phyloP scores from a whole-genome alignment of 2,888 invertebrate species.

The Hoplodrina blanda region DNA sequence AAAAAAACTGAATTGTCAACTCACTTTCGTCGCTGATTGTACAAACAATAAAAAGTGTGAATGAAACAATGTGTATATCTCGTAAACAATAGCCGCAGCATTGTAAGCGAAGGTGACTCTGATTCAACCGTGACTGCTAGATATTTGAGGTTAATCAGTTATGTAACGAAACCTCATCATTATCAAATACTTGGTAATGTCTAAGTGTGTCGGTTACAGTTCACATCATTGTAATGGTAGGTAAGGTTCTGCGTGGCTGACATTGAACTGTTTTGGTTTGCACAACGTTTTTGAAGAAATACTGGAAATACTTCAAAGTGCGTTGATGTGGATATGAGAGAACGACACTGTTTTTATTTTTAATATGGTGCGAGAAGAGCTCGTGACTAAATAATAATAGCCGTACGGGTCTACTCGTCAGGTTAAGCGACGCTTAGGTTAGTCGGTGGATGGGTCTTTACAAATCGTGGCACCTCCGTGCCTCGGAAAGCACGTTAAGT shows the following conservation, averaged over 20 bases:
- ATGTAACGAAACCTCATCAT: slow-evolving; percentile 62
- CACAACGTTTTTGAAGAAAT: slow-evolving; percentile 41
- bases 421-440: too few species aligned
- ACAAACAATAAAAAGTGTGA: slow-evolving; percentile 61
- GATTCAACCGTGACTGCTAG: slow-evolving; percentile 67
- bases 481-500: too few species aligned
- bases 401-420: too few species aligned
- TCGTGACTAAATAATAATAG: too few species aligned
- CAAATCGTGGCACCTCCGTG: too few species aligned
- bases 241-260: slow-evolving; percentile 49
- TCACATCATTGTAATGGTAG: slow-evolving; percentile 61
- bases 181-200: slow-evolving; percentile 62
- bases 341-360: too few species aligned
- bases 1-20: neutral
- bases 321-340: neutral
- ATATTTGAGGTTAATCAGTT: slow-evolving; percentile 69
- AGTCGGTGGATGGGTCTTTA: too few species aligned
- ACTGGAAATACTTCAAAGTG: neutral
- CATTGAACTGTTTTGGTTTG: slow-evolving; percentile 41
- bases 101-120: slow-evolving; percentile 71
- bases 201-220: slow-evolving; percentile 53
- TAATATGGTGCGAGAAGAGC: too few species aligned
- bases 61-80: slow-evolving; percentile 74
- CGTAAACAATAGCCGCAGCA: slow-evolving; percentile 73
- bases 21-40: slow-evolving; percentile 11